Evolutionary conservation across 2,888 invertebrate species (phyloP), one percentile per base, ranked within the genome.

Genomic region (Ophion ellenae): DNA sequence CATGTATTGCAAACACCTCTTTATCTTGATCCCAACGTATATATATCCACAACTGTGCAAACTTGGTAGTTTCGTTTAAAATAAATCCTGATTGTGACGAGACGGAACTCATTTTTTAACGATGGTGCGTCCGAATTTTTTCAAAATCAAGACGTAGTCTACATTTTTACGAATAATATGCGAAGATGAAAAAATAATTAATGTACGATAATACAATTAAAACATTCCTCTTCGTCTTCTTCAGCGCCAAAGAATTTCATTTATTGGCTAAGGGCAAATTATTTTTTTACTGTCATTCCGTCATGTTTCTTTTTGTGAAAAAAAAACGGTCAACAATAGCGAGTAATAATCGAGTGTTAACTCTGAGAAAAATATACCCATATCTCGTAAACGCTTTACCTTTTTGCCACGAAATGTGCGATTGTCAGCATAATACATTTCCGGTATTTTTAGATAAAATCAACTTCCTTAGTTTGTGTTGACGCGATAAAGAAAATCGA

Each of bases 1-100:
- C 45, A 59, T 47, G 69, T 40, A 24, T 24, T 36, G 66, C 20
- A 59, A 61, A 75, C 67, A 67, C 36, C 57, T 77, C 73, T 81
- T 83, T 86, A 81, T 83, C 86, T 86, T 17, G 64, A 36, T 47
- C 40, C 24, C 47, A 73, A 61, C 69, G 53, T 80, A 57, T 70
- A 77, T 24, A 61, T 81, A 70, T 80, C 47, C 69, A 24, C 83
- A 81, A 81, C 80, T 83, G 86, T 83, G 74, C 75, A 81, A 86
- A 86, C 81, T 53, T 69, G 40, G 74, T 45, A 11, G 75, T 64
- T 80, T 74, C 64, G 74, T 86, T 69, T 61, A 71, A 86, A 83
- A 83, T 75, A 81, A 86, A 86, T 86, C 83, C 77, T 28, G 67
- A 64, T 66, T 57, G 61, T 47, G 47, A 79, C 57, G 64, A 81